A percentile compares a stretch with the other conserved stretches of the same genome.
phyloP scores from a whole-genome alignment of 2,888 invertebrate genomes.

The Diarsia rubi region DNA sequence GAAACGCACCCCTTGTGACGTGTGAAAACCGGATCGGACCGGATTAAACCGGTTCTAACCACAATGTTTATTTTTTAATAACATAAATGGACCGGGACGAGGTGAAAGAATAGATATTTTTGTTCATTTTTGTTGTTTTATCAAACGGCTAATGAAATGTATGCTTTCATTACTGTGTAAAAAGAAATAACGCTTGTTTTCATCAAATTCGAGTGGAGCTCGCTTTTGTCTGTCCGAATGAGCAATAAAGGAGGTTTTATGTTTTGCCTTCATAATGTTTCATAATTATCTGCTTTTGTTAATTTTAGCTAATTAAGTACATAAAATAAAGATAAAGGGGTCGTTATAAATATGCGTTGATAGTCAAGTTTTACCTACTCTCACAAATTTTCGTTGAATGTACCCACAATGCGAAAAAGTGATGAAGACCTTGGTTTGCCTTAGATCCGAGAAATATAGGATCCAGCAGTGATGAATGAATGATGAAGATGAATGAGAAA shows the following conservation, averaged over 20 bases:
- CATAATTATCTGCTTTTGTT: conserved; percentile 20
- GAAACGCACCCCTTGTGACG: conserved; percentile 57
- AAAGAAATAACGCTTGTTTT: conserved; percentile 28
- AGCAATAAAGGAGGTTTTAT: conserved; percentile 40
- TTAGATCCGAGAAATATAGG: background rate
- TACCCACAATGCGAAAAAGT: background rate
- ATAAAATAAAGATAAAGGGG: background rate
- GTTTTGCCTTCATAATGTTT: conserved; percentile 20
- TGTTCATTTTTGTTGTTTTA: conserved; percentile 23
- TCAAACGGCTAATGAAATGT: conserved; percentile 36
- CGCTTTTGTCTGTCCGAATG: conserved; percentile 21
- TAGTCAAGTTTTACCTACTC: background rate
- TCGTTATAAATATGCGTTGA: background rate
- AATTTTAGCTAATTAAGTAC: conserved; percentile 18
- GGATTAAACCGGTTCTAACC: conserved; percentile 71
- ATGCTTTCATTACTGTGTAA: conserved; percentile 22
- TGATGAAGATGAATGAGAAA: background rate
- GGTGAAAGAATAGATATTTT: conserved; percentile 47
- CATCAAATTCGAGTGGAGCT: conserved; percentile 32
- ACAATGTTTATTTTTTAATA: conserved; percentile 69
- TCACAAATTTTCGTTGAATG: background rate
- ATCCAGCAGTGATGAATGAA: background rate
- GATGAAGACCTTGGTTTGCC: background rate
- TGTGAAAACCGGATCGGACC: conserved; percentile 65
- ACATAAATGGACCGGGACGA: conserved; percentile 58